phyloP scores from a whole-genome alignment of 2,888 invertebrate species.

The Troides oblongomaculatus region DNA sequence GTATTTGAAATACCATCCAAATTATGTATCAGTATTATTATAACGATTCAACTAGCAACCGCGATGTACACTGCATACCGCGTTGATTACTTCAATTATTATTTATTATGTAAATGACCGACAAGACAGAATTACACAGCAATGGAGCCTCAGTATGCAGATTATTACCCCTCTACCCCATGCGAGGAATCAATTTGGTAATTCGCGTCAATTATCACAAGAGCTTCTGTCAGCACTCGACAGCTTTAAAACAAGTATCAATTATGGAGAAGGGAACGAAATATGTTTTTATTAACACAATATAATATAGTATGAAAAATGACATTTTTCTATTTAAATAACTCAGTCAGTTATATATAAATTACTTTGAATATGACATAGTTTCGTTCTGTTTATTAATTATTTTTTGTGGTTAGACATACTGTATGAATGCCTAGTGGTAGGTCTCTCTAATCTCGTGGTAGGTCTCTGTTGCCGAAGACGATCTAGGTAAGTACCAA shows the following conservation, averaged over 20 bases:
- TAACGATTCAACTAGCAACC: constrained; percentile 1
- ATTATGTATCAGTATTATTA: constrained; percentile 12
- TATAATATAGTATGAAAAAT: no score
- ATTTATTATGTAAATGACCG: constrained; percentile 27
- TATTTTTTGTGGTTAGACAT: no score
- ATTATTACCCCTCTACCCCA: constrained; percentile 13
- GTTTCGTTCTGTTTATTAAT: no score
- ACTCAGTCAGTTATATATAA: no score
- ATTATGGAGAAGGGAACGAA: background rate
- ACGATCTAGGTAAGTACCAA: no score
- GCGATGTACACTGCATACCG: constrained; percentile 19
- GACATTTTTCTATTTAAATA: no score
- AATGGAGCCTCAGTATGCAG: constrained; percentile 4
- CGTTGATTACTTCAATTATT: constrained; percentile 25
- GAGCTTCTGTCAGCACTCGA: constrained; percentile 9
- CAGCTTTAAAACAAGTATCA: constrained; percentile 3
- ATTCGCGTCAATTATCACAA: constrained; percentile 20
- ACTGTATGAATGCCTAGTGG: no score
- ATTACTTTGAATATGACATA: no score
- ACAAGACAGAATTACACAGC: constrained; percentile 9
- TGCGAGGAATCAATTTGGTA: constrained; percentile 23
- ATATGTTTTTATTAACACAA: background rate
- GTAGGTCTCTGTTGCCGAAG: no score
- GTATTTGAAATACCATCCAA: background rate
- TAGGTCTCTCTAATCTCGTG: no score